phyloP scores from a whole-genome alignment of 2,888 invertebrate genomes.

The Sinodicranocentrus sp. region DNA sequence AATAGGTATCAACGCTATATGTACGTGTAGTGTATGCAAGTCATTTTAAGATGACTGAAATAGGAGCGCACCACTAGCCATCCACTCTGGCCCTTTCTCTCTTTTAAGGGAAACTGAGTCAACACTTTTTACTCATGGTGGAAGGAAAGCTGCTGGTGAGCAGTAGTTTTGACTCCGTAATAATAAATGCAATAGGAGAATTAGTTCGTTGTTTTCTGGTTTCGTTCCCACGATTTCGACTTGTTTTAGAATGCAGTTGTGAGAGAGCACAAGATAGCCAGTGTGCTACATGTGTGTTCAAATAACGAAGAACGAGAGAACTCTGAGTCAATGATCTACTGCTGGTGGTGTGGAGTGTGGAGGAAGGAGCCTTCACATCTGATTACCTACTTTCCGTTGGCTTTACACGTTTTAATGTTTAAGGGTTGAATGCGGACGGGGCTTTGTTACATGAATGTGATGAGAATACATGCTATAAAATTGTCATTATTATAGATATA shows the following conservation, averaged over 20 bases:
- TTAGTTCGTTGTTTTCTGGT: slow-evolving; percentile 60
- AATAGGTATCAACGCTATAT: no score
- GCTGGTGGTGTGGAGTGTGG: no score
- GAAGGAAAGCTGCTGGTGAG: slow-evolving; percentile 53
- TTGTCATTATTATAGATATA: slow-evolving; percentile 38
- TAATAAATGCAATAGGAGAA: slow-evolving; percentile 61
- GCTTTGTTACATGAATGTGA: slow-evolving; percentile 34
- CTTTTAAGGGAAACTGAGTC: slow-evolving; percentile 47
- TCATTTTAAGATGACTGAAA: slow-evolving; percentile 45
- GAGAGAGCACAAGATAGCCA: slow-evolving; percentile 18
- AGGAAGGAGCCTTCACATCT: slow-evolving; percentile 67
- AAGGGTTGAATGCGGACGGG: background rate
- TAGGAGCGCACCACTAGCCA: slow-evolving; percentile 8
- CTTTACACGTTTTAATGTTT: background rate
- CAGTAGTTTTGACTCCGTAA: slow-evolving; percentile 44
- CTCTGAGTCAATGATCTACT: slow-evolving; percentile 64
- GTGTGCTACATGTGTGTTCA: background rate
- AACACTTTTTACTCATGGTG: slow-evolving; percentile 33
- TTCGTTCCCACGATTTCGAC: slow-evolving; percentile 62
- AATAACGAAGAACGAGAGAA: slow-evolving; percentile 13
- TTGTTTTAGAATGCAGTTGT: slow-evolving; percentile 12
- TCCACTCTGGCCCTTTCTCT: slow-evolving; percentile 41
- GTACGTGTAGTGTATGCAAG: no score
- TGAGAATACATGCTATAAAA: slow-evolving; percentile 54
- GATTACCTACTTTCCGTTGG: slow-evolving; percentile 49